Evolutionary conservation across 2,113 vertebrate genomes (phyloP), one percentile per base, ranked within the genome.

Genomic region (Festucalex cinctus): DNA sequence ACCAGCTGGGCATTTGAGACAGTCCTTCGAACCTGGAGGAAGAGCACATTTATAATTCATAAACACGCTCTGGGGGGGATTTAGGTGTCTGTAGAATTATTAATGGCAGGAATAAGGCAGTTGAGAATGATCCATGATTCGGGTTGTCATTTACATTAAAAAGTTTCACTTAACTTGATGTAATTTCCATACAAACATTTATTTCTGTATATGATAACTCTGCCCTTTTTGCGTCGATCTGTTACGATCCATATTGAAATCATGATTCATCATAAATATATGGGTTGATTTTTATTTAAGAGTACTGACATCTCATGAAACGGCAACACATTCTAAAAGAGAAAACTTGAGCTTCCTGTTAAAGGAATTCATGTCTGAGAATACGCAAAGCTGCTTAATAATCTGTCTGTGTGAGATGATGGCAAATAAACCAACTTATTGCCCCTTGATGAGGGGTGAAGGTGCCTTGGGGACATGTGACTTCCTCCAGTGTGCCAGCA

Each of bases 1-100:
- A 35, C 94, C 94, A 48, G 81, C 88, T 0, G 93, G 94, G 63
- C 94, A 95, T 86, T 88, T 91, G 44, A 93, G 73, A 78, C 93
- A 95, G 65, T 82, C 85, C 37, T 90, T 93, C 35, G 85, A 44
- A 83, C 90, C 95, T 93, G 61, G 5, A 53, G 19, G 51, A 39
- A 1, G 65, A 20, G 5, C 26, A 41, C 6, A 37, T 62, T 36
- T 36, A 49, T 17, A 68, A 41, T 19, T 28, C 3, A 73, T 51
- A 41, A 3, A 37, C 22, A 16, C 19, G 51, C n/a, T 24, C 3
- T 53, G 7, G 9, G 2, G 2, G 0, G 3, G 22, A 9, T 9
- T 8, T n/a, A 22, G n/a, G n/a, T 51, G 20, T 41, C 3, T 9
- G 10, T 3, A 4, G 20, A 51, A 12, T 51, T 51, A 22, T 51